These are phyloP conservation scores for Laspeyria flexula DNA, from an alignment of 2,888 invertebrate species.

Conservation along the genomic window DNA sequence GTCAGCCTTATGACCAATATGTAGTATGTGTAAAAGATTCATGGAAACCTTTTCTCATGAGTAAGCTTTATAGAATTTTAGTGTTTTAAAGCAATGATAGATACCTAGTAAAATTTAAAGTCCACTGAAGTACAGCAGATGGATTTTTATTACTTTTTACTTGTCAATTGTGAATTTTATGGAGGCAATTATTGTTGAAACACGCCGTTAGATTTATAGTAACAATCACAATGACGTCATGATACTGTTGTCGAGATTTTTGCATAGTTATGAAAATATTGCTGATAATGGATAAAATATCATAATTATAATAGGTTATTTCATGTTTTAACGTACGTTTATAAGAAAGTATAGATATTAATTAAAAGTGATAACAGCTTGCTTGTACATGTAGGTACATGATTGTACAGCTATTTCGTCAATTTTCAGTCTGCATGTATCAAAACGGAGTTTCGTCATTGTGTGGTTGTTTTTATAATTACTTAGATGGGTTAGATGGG, in stretches of 20 bases:
- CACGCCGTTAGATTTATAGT: slow-evolving; percentile 57
- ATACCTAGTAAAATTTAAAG: slow-evolving; percentile 12
- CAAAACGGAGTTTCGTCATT: no score
- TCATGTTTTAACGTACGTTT: no score
- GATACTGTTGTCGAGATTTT: slow-evolving; percentile 42
- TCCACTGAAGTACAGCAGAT: slow-evolving; percentile 50
- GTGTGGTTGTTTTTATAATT: no score
- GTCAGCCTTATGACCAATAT: no score
- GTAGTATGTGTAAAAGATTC: no score
- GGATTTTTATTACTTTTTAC: slow-evolving; percentile 73
- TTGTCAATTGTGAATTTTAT: slow-evolving; percentile 76
- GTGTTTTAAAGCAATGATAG: not conserved
- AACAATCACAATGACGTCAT: slow-evolving; percentile 45
- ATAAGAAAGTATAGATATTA: no score
- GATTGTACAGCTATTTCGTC: no score
- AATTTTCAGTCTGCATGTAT: no score
- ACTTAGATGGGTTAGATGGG: no score
- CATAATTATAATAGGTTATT: not conserved
- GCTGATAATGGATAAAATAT: slow-evolving; percentile 7
- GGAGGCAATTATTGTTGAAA: slow-evolving; percentile 71
- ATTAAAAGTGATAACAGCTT: no score
- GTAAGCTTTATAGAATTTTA: slow-evolving; percentile 2
- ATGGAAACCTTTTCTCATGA: no score
- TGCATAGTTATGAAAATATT: slow-evolving; percentile 43
- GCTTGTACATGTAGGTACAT: no score